Conservation (phyloP, 2,797 vertebrate genomes). For the Sitta carolinensis region DNA sequence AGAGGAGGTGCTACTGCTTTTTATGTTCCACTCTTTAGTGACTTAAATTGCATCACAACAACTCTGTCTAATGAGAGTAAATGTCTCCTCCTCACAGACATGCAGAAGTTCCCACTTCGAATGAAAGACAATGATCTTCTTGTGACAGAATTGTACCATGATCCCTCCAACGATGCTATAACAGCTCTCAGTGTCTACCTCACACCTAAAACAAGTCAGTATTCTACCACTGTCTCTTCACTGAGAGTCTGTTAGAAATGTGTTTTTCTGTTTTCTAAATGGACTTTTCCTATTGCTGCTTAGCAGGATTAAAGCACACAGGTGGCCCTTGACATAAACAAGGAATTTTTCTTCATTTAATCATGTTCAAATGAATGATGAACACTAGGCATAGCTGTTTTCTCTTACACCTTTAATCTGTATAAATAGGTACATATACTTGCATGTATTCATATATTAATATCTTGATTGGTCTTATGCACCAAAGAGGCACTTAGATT, state of each 20-base stretch:
- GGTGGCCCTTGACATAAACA: background rate
- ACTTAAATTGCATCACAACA: background rate
- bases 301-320: background rate
- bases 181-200: slow-evolving; percentile 97
- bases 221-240: background rate
- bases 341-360: background rate
- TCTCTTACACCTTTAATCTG: background rate
- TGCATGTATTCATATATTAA: background rate
- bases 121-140: slow-evolving; percentile 98
- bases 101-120: slow-evolving; percentile 97
- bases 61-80: background rate
- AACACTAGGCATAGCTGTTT: background rate
- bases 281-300: background rate
- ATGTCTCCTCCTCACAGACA: slow-evolving; percentile 78
- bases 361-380: background rate
- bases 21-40: background rate
- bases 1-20: background rate
- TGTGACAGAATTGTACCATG: slow-evolving; percentile 95
- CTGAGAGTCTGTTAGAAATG: background rate
- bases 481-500: background rate
- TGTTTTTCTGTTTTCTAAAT: background rate
- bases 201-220: slow-evolving; percentile 97
- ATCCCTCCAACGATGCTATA: slow-evolving; percentile 96
- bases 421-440: background rate
- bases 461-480: background rate